These are phyloP conservation scores for Hirtodrosophila confusa DNA, from an alignment of 2,888 invertebrate species.

Conservation along the genomic window DNA sequence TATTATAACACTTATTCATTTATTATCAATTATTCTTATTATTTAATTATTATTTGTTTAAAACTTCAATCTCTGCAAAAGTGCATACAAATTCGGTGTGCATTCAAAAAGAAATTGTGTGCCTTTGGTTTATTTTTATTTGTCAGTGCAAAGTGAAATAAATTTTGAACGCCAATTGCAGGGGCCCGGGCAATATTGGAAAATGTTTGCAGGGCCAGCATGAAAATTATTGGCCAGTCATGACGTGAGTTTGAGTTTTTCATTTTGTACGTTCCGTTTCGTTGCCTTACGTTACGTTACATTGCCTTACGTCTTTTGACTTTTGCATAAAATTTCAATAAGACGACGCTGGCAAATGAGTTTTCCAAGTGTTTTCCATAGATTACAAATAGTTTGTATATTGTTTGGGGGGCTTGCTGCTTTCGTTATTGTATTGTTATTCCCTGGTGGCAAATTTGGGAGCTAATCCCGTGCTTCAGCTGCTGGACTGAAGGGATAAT, in stretches of 20 bases:
- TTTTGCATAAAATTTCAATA: conserved; percentile 77
- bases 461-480: conserved; percentile 61
- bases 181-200: conserved; percentile 68
- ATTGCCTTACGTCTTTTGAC: conserved; percentile 31
- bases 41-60: too few species aligned
- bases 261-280: conserved; percentile 37
- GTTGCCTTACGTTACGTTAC: conserved; percentile 33
- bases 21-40: too few species aligned
- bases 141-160: conserved; percentile 74
- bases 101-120: neutral
- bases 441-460: conserved; percentile 65
- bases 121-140: conserved; percentile 65
- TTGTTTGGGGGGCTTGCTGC: neutral
- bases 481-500: conserved; percentile 56
- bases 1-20: too few species aligned
- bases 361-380: conserved; percentile 53
- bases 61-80: neutral
- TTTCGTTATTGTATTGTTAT: conserved; percentile 12
- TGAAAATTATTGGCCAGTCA: conserved; percentile 79
- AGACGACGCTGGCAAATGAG: conserved; percentile 60
- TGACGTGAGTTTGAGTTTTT: conserved; percentile 66
- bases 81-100: conserved; percentile 21
- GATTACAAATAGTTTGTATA: conserved; percentile 49
- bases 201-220: conserved; percentile 59
- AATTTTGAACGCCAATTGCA: conserved; percentile 75